These are phyloP conservation scores for Adelosebastes latens DNA, from an alignment of 2,797 vertebrate genomes.

Conservation along the genomic window DNA sequence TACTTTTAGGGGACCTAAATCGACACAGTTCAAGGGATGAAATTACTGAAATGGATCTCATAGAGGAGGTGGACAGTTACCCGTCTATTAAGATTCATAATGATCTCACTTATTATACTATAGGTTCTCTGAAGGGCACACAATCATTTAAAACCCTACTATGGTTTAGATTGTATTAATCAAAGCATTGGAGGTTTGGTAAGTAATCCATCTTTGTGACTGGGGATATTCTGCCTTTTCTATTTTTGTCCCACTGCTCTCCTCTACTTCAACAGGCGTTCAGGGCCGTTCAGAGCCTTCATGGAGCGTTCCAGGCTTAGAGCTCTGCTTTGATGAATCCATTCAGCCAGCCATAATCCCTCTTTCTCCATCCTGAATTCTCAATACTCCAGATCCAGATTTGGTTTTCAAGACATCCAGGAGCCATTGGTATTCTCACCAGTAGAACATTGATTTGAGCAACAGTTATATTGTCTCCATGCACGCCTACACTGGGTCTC, in stretches of 20 bases:
- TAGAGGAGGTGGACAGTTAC: background rate
- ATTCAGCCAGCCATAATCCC: conserved; percentile 47
- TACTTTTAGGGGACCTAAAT: background rate
- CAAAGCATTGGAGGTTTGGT: conserved; percentile 2
- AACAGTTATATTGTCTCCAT: background rate
- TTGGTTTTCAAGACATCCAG: conserved; percentile 14
- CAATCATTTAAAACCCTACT: background rate
- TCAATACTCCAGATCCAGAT: conserved; percentile 2
- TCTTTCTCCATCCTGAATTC: conserved; percentile 11
- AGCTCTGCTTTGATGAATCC: conserved; percentile 43
- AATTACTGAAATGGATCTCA: background rate
- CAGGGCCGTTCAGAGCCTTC: conserved; percentile 1
- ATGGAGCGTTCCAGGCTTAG: conserved; percentile 26
- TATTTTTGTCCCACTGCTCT: conserved; percentile 14
- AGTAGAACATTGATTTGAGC: background rate
- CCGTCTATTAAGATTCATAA: background rate
- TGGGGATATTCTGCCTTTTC: conserved; percentile 13
- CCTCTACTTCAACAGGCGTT: conserved; percentile 15
- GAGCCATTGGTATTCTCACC: conserved; percentile 5
- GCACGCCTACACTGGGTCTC: background rate
- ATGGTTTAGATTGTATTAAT: conserved; percentile 13
- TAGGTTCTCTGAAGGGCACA: background rate
- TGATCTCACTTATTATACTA: background rate
- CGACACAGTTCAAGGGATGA: background rate
- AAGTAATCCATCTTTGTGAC: conserved; percentile 56